Evolutionary conservation across 1,140 invertebrate genomes (phyloP).

Genomic region (Cecropterus lyciades): DNA sequence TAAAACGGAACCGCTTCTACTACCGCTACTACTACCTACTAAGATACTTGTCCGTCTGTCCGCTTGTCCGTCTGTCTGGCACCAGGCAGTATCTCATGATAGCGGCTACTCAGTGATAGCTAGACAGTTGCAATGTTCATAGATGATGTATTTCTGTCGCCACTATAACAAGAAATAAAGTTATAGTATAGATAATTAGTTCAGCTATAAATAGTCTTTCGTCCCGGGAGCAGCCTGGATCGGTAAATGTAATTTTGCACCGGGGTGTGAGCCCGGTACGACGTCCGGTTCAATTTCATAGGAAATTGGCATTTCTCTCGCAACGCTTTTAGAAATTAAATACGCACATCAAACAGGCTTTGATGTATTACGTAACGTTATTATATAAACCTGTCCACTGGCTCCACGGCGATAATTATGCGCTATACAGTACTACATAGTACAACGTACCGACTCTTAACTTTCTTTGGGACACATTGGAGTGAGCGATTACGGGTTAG

Average conservation of each 20-base stretch:
- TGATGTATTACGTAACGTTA: slow-evolving; percentile 20
- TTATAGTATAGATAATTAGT: slow-evolving; percentile 24
- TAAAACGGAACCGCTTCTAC: too few relatives aligned
- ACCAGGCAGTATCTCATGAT: too few relatives aligned
- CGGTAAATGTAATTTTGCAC: slow-evolving; percentile 6
- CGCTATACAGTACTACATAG: slow-evolving; percentile 4
- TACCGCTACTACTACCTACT: too few relatives aligned
- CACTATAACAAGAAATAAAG: too few relatives aligned
- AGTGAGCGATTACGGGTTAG: slow-evolving; percentile 8
- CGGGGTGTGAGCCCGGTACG: slow-evolving; percentile 2
- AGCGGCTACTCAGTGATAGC: too few relatives aligned
- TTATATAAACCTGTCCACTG: slow-evolving; percentile 28
- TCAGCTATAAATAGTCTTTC: neutral
- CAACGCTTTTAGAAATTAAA: slow-evolving; percentile 28
- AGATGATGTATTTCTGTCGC: too few relatives aligned
- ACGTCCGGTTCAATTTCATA: slow-evolving; percentile 39
- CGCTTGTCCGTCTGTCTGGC: too few relatives aligned
- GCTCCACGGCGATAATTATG: slow-evolving; percentile 10
- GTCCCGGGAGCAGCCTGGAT: neutral
- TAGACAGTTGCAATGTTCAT: too few relatives aligned
- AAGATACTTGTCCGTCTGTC: too few relatives aligned
- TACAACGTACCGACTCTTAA: neutral
- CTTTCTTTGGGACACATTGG: slow-evolving; percentile 18
- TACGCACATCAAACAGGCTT: slow-evolving; percentile 29
- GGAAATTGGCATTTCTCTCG: slow-evolving; percentile 52